These are phyloP conservation scores for Seladonia tumulorum DNA, from an alignment of 2,888 invertebrate species.

Conservation along the genomic window DNA sequence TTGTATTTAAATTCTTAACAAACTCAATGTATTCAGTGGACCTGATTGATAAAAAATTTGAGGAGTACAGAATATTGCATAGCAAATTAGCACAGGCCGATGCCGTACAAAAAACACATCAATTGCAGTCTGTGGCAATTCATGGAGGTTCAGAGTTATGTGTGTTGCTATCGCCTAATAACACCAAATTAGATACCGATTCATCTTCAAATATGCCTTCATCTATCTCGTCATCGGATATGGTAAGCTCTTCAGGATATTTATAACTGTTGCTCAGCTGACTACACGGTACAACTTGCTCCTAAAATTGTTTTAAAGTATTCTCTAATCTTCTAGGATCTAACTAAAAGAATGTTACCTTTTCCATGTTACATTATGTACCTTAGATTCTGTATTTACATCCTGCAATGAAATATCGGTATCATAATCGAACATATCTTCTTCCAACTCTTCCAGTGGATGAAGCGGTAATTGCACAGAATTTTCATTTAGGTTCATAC, in stretches of 20 bases:
- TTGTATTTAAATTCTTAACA: background rate
- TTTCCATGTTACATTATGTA: slow-evolving; percentile 20
- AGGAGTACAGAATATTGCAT: slow-evolving; percentile 34
- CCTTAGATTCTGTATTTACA: slow-evolving; percentile 55
- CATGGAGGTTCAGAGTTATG: slow-evolving; percentile 66
- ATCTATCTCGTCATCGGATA: slow-evolving; percentile 62
- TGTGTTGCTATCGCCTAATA: slow-evolving; percentile 45
- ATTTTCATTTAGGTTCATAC: slow-evolving; percentile 58
- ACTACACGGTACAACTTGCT: slow-evolving; percentile 69
- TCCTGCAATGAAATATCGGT: slow-evolving; percentile 49
- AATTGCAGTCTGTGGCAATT: slow-evolving; percentile 44
- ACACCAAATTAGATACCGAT: slow-evolving; percentile 30
- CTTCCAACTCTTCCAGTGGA: slow-evolving; percentile 56
- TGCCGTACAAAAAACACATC: slow-evolving; percentile 39
- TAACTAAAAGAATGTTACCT: background rate
- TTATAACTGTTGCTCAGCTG: slow-evolving; percentile 62
- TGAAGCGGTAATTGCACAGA: slow-evolving; percentile 38
- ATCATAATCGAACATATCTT: slow-evolving; percentile 64
- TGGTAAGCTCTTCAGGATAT: slow-evolving; percentile 59
- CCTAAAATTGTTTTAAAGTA: slow-evolving; percentile 48
- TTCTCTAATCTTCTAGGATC: background rate
- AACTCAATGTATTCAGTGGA: slow-evolving; percentile 18
- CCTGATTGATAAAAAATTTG: slow-evolving; percentile 29
- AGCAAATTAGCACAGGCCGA: slow-evolving; percentile 37
- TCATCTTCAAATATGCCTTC: slow-evolving; percentile 69